A percentile compares a stretch with the other conserved stretches of the same genome.
Conservation (phyloP, 2,113 vertebrate genomes). For the Upupa epops region DNA sequence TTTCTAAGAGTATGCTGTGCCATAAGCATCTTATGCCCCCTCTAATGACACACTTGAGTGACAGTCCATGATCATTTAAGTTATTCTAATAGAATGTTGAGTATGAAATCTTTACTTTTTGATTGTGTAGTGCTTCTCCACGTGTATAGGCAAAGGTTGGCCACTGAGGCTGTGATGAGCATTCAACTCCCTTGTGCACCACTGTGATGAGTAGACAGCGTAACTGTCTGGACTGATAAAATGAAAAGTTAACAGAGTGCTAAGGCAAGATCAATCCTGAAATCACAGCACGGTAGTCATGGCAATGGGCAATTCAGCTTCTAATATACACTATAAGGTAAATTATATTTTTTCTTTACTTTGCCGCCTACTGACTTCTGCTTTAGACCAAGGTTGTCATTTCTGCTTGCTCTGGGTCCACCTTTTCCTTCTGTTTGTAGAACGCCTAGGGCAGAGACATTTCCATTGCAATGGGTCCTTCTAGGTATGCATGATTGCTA, state of each 20-base stretch:
- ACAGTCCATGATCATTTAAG: neutral
- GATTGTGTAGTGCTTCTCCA: neutral
- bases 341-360: neutral
- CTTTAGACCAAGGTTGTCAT: neutral
- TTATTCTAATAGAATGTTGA: neutral
- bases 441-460: neutral
- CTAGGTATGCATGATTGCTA: neutral
- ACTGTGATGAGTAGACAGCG: neutral
- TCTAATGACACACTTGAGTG: neutral
- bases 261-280: neutral
- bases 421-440: neutral
- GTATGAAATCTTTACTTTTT: neutral
- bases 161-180: neutral
- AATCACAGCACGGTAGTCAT: neutral
- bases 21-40: neutral
- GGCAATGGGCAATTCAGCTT: neutral
- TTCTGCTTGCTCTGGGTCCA: neutral
- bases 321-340: neutral
- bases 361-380: neutral
- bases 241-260: neutral
- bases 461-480: neutral
- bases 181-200: neutral
- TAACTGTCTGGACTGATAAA: neutral
- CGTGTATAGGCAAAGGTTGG: neutral
- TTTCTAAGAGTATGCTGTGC: neutral